These are phyloP conservation scores for Amorpha juglandis DNA, from an alignment of 2,888 invertebrate species.

Conservation along the genomic window DNA sequence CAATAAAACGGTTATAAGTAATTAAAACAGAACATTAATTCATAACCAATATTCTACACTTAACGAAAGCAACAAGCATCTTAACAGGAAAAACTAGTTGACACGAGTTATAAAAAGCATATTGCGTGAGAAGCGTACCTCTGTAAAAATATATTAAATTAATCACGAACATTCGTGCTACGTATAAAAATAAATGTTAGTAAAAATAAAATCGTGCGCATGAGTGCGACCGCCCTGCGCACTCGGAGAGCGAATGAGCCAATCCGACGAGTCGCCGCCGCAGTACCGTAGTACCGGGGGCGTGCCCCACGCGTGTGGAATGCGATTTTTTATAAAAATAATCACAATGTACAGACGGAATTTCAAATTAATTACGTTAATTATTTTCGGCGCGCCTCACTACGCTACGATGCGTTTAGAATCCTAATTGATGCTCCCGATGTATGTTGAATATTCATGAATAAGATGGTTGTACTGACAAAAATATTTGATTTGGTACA, in stretches of 20 bases:
- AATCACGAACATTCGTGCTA: conserved; percentile 70
- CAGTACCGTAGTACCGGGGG: conserved; percentile 42
- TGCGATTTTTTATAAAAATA: conserved; percentile 62
- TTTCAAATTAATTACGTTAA: conserved; percentile 70
- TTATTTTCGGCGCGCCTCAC: conserved; percentile 54
- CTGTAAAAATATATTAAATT: conserved; percentile 77
- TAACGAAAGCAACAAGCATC: conserved; percentile 42
- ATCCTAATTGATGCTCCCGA: conserved; percentile 53
- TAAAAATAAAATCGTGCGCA: conserved; percentile 57
- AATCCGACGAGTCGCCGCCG: conserved; percentile 56
- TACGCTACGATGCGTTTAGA: conserved; percentile 44
- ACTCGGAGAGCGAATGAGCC: conserved; percentile 37
- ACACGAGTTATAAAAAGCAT: conserved; percentile 60
- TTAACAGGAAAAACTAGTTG: conserved; percentile 41
- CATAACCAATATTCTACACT: background rate
- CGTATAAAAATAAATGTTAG: conserved; percentile 57
- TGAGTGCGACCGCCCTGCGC: conserved; percentile 52
- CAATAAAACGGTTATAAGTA: conserved; percentile 3
- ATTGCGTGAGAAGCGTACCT: conserved; percentile 68
- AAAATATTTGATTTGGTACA: background rate
- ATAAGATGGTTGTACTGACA: conserved; percentile 7
- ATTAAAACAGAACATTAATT: background rate
- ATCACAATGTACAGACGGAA: conserved; percentile 58
- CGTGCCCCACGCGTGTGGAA: conserved; percentile 53
- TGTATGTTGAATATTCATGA: conserved; percentile 26